A percentile compares a stretch with the other conserved stretches of the same genome.
Conservation (phyloP, 2,113 vertebrate genomes). For the Myanophis thanlyinensis region DNA sequence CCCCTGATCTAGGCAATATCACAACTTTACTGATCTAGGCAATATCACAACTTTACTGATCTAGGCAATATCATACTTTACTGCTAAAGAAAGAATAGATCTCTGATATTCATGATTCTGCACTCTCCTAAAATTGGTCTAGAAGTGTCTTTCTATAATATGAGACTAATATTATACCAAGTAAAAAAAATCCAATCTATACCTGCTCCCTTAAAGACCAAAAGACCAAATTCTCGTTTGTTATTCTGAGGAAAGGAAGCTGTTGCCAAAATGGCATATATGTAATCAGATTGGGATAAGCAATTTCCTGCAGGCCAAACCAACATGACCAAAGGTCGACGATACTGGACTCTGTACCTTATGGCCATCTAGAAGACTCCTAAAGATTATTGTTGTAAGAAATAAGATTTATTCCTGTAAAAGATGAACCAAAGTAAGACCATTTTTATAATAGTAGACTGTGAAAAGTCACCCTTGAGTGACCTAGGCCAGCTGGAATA, state of each 20-base stretch:
- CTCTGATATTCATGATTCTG: background rate
- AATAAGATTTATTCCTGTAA: too few relatives aligned
- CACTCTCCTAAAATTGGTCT: background rate
- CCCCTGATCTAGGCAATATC: too few relatives aligned
- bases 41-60: too few relatives aligned
- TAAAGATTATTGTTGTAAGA: too few relatives aligned
- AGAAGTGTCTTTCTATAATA: background rate
- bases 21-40: too few relatives aligned
- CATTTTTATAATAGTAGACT: too few relatives aligned
- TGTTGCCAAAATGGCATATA: background rate
- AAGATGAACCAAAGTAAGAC: too few relatives aligned
- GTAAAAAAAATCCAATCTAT: background rate
- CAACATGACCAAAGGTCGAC: background rate
- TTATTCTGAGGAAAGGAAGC: background rate
- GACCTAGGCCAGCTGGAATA: too few relatives aligned
- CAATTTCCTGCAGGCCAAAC: background rate
- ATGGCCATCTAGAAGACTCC: background rate
- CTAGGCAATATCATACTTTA: background rate
- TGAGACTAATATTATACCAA: background rate
- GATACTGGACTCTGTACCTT: background rate
- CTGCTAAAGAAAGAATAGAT: background rate
- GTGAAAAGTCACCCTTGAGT: too few relatives aligned
- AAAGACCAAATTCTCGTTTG: background rate
- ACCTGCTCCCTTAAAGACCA: background rate
- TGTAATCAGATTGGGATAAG: background rate